Percentiles rank a stretch among this genome's conserved stretches.
These are phyloP conservation scores for Tinamus major DNA, from an alignment of 2,797 vertebrate species.

Conservation along the genomic window DNA sequence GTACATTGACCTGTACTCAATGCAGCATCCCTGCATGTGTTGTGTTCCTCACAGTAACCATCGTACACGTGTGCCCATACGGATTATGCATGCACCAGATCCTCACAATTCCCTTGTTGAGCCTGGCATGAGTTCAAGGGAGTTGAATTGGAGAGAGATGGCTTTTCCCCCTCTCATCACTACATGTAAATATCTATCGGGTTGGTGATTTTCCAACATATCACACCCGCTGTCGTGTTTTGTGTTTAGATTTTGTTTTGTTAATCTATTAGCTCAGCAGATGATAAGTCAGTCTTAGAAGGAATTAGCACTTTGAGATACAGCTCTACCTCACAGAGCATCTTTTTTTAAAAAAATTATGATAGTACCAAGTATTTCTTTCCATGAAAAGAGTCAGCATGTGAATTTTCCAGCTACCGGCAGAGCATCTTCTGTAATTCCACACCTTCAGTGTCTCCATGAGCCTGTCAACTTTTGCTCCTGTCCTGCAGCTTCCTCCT, in stretches of 20 bases:
- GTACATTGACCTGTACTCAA: neutral
- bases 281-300: conserved; percentile 39
- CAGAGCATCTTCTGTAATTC: conserved; percentile 10
- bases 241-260: conserved; percentile 30
- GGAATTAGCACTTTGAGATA: conserved; percentile 24
- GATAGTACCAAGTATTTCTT: conserved; percentile 1
- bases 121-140: conserved; percentile 55
- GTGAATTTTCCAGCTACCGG: conserved; percentile 17
- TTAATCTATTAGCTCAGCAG: conserved; percentile 42
- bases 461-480: conserved; percentile 14
- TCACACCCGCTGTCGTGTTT: conserved; percentile 6
- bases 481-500: neutral
- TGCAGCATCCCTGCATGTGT: neutral
- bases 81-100: conserved; percentile 34
- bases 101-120: conserved; percentile 24
- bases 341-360: neutral
- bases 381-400: neutral
- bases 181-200: conserved; percentile 35
- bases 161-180: conserved; percentile 25
- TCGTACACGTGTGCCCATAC: neutral
- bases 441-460: neutral
- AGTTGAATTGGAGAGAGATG: neutral
- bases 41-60: neutral
- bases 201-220: conserved; percentile 46
- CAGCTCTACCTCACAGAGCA: neutral